Percentiles rank a stretch among this genome's conserved stretches.
These are phyloP conservation scores for Sthenelais limicola DNA, from an alignment of 2,888 invertebrate genomes.

Conservation along the genomic window DNA sequence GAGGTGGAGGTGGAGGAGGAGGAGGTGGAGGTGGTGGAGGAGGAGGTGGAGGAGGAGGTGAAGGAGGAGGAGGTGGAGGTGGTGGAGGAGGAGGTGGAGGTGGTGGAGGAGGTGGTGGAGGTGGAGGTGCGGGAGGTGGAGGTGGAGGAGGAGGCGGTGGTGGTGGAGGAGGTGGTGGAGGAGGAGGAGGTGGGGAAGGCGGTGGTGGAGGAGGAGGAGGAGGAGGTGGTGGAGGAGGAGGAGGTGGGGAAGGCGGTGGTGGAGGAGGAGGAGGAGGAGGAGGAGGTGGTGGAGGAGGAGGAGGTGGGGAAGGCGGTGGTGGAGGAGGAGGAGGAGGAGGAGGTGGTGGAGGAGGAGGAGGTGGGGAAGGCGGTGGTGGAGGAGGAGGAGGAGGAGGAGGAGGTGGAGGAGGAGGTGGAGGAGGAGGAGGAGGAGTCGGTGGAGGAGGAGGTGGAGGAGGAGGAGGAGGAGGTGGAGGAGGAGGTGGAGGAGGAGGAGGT, in stretches of 20 bases:
- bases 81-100: conserved; percentile 28
- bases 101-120: conserved; percentile 17
- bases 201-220: not conserved
- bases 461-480: not conserved
- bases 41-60: no score
- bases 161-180: no score
- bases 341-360: conserved; percentile 1
- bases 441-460: not conserved
- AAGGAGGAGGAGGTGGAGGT: conserved; percentile 7
- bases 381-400: not conserved
- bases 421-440: no score
- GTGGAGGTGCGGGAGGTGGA: no score
- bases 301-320: no score
- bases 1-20: not conserved
- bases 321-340: not conserved
- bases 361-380: not conserved
- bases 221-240: not conserved
- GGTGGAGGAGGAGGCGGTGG: no score
- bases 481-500: conserved; percentile 11
- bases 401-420: not conserved
- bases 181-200: no score
- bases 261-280: conserved; percentile 7
- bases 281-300: not conserved
- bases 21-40: not conserved
- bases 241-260: no score